Conservation (phyloP, 1,140 invertebrate species). For the Sinonovacula constricta region DNA sequence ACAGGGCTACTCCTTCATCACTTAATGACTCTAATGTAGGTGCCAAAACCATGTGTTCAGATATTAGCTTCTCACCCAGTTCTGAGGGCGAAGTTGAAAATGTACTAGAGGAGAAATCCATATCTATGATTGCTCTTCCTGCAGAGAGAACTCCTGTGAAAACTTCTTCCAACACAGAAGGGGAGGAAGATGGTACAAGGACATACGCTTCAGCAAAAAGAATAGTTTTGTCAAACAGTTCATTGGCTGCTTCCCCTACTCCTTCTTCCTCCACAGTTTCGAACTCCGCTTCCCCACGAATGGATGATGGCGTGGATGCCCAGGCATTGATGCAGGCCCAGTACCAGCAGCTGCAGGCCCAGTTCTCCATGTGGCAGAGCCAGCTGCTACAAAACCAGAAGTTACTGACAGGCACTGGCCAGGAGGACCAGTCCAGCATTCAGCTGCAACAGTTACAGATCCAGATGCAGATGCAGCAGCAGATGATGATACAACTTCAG, state of each 20-base stretch:
- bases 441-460: constrained; percentile 61
- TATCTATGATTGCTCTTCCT: constrained; percentile 62
- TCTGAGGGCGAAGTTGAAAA: constrained; percentile 62
- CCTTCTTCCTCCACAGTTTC: neutral
- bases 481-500: constrained; percentile 67
- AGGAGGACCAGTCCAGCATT: constrained; percentile 50
- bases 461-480: constrained; percentile 68
- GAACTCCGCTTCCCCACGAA: neutral
- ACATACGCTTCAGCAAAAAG: constrained; percentile 20
- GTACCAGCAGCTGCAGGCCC: constrained; percentile 62
- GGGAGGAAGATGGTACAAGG: constrained; percentile 9
- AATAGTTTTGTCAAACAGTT: constrained; percentile 30
- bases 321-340: constrained; percentile 53
- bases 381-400: constrained; percentile 68
- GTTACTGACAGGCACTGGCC: constrained; percentile 55
- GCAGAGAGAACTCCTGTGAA: constrained; percentile 46
- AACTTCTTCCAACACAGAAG: neutral
- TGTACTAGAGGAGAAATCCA: constrained; percentile 66
- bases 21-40: constrained; percentile 25
- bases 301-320: constrained; percentile 46
- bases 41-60: constrained; percentile 54
- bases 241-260: neutral
- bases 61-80: constrained; percentile 58
- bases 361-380: constrained; percentile 66
- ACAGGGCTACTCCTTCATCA: too few species aligned